Evolutionary conservation across 1,140 invertebrate genomes (phyloP).

Genomic region (Galleria mellonella): DNA sequence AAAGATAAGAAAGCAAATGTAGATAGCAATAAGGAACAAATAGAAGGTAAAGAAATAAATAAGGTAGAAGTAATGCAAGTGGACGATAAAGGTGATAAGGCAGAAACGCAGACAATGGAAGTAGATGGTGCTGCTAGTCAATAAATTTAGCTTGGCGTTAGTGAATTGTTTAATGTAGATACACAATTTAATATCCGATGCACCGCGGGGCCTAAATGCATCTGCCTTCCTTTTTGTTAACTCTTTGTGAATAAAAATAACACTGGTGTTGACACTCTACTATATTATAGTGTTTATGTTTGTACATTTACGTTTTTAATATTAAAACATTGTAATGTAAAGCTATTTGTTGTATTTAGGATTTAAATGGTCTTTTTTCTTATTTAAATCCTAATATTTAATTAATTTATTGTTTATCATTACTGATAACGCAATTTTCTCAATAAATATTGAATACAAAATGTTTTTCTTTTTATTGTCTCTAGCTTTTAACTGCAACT

Average conservation of each 20-base stretch:
- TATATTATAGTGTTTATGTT: constrained; percentile 56
- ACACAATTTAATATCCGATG: constrained; percentile 29
- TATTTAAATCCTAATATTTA: constrained; percentile 65
- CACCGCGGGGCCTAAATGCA: constrained; percentile 30
- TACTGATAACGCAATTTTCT: constrained; percentile 66
- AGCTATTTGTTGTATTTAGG: constrained; percentile 45
- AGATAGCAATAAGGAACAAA: constrained; percentile 33
- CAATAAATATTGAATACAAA: constrained; percentile 56
- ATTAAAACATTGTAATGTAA: constrained; percentile 41
- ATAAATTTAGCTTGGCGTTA: constrained; percentile 64
- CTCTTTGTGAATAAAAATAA: constrained; percentile 57
- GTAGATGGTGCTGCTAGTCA: constrained; percentile 67
- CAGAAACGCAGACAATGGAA: constrained; percentile 48
- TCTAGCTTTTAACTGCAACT: no score
- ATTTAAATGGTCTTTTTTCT: constrained; percentile 48
- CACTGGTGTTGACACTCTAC: constrained; percentile 48
- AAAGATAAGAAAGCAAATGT: constrained; percentile 56
- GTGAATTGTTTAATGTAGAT: constrained; percentile 57
- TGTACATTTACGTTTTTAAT: constrained; percentile 62
- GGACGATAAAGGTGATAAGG: constrained; percentile 52
- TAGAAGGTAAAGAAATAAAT: constrained; percentile 24
- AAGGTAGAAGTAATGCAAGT: constrained; percentile 53
- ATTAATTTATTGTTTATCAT: constrained; percentile 72
- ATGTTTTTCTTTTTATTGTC: constrained; percentile 17
- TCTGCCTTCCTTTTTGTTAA: constrained; percentile 43